A percentile compares a stretch with the other conserved stretches of the same genome.
Evolutionary conservation across 2,113 vertebrate species (phyloP).

Genomic region (Brachirus orientalis): DNA sequence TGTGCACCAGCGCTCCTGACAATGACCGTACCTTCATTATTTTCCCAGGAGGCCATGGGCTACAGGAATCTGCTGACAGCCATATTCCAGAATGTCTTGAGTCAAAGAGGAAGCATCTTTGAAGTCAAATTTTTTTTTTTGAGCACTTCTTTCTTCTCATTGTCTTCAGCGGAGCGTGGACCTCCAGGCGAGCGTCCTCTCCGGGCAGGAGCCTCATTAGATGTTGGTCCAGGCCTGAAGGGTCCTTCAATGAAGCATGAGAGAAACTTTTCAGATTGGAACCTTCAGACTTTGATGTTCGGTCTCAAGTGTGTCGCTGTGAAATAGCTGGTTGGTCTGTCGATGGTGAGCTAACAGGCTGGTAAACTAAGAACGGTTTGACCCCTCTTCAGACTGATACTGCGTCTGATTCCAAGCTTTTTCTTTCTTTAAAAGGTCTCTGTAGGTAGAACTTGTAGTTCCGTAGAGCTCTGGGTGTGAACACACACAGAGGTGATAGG

Average conservation of each 20-base stretch:
- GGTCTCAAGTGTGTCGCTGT: background rate
- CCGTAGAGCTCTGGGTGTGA: no score
- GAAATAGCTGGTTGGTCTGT: conserved; percentile 12
- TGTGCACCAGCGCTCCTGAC: conserved; percentile 32
- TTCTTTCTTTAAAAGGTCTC: no score
- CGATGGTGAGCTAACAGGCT: conserved; percentile 13
- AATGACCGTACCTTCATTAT: conserved; percentile 45
- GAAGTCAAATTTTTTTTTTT: conserved; percentile 32
- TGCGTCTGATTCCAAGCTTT: no score
- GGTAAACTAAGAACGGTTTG: conserved; percentile 29
- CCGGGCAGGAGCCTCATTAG: conserved; percentile 40
- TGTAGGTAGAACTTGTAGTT: no score
- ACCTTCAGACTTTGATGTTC: conserved; percentile 22
- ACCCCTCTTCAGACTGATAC: conserved; percentile 11
- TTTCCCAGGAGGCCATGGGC: conserved; percentile 23
- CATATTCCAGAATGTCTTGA: no score
- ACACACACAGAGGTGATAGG: no score
- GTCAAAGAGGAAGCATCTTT: conserved; percentile 28
- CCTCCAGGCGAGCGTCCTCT: conserved; percentile 2
- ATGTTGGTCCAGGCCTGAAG: conserved; percentile 35
- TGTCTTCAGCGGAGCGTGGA: conserved; percentile 16
- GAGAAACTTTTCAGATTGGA: conserved; percentile 16
- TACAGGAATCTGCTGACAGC: conserved; percentile 27
- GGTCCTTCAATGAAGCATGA: conserved; percentile 39
- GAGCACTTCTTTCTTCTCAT: conserved; percentile 10